Evolutionary conservation across 1,140 invertebrate species (phyloP).

Genomic region (Lepidurus packardi): DNA sequence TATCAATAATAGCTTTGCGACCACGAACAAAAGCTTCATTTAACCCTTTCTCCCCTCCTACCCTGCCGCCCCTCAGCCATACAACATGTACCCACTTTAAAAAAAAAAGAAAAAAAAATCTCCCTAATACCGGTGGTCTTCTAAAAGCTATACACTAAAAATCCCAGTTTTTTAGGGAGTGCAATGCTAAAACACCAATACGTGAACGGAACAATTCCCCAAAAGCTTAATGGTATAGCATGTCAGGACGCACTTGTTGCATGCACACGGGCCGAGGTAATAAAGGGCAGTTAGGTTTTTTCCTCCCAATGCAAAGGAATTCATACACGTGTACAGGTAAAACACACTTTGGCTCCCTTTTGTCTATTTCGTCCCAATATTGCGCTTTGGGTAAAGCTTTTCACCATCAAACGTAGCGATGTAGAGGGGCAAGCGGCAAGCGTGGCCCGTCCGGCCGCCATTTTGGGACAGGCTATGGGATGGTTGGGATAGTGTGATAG

Average conservation of each 20-base stretch:
- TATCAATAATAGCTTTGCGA: slow-evolving; percentile 5
- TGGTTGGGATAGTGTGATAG: neutral
- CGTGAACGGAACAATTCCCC: neutral
- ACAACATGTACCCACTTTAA: neutral
- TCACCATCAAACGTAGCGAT: no score
- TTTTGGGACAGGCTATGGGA: neutral
- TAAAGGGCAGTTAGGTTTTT: neutral
- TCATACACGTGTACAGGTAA: neutral
- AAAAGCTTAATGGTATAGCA: neutral
- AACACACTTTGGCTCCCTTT: neutral
- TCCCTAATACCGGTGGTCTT: neutral
- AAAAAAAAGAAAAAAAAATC: neutral
- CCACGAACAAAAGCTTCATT: neutral
- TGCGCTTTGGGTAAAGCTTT: neutral
- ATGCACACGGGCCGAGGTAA: neutral
- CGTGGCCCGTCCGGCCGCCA: neutral
- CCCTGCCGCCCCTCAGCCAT: neutral
- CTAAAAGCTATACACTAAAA: neutral
- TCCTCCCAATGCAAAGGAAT: neutral
- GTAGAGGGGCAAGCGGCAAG: no score
- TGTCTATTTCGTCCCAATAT: neutral
- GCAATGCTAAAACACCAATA: neutral
- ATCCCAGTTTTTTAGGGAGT: neutral
- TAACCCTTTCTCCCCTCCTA: neutral
- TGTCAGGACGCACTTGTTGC: slow-evolving; percentile 12